A percentile compares a stretch with the other conserved stretches of the same genome.
These are phyloP conservation scores for Hyles euphorbiae DNA, from an alignment of 1,140 invertebrate species.

Conservation along the genomic window DNA sequence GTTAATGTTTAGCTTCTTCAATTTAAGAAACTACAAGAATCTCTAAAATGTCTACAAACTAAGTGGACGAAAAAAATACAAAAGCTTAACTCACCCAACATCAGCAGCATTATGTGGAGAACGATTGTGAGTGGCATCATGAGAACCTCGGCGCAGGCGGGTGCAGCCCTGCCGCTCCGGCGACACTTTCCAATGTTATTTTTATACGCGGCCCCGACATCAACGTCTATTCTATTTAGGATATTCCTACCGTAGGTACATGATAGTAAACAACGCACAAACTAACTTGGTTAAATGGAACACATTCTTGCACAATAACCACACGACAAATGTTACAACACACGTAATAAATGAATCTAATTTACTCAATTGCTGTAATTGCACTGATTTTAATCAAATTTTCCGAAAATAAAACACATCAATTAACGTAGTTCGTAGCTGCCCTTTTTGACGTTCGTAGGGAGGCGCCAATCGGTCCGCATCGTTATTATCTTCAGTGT, in stretches of 20 bases:
- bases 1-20: too few relatives aligned
- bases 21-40: too few relatives aligned
- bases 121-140: slow-evolving; percentile 39
- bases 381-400: slow-evolving; percentile 49
- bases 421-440: too few relatives aligned
- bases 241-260: slow-evolving; percentile 60
- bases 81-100: slow-evolving; percentile 40
- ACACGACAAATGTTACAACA: slow-evolving; percentile 7
- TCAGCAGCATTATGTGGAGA: slow-evolving; percentile 35
- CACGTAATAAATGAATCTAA: slow-evolving; percentile 15
- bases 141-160: slow-evolving; percentile 36
- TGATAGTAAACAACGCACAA: slow-evolving; percentile 62
- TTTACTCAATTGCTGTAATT: slow-evolving; percentile 38
- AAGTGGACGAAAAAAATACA: neutral
- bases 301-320: slow-evolving; percentile 12
- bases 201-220: slow-evolving; percentile 68
- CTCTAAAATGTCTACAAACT: too few relatives aligned
- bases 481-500: too few relatives aligned
- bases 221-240: slow-evolving; percentile 65
- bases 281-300: slow-evolving; percentile 18
- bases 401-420: slow-evolving; percentile 35
- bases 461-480: too few relatives aligned
- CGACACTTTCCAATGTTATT: slow-evolving; percentile 66
- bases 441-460: too few relatives aligned
- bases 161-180: slow-evolving; percentile 43